Conservation (phyloP, 2,797 vertebrate species). For the Coracias cyanogaster region DNA sequence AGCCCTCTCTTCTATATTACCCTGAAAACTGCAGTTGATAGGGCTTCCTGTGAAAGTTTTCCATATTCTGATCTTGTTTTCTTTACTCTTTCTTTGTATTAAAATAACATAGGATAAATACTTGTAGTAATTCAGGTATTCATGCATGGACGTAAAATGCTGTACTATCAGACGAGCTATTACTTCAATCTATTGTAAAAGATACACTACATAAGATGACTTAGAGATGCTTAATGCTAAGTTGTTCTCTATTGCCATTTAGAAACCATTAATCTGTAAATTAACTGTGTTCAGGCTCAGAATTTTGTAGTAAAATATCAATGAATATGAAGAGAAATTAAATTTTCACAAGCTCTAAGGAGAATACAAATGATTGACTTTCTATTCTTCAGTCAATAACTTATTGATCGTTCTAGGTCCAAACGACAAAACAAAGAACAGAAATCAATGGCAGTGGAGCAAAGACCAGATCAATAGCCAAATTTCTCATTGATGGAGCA, state of each 20-base stretch:
- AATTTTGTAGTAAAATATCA: slow-evolving; percentile 16
- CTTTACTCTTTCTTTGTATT: background rate
- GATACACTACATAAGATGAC: background rate
- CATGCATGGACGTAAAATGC: background rate
- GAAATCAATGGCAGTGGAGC: slow-evolving; percentile 36
- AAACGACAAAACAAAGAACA: slow-evolving; percentile 55
- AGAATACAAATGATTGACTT: slow-evolving; percentile 66
- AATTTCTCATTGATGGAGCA: slow-evolving; percentile 68
- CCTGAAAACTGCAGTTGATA: background rate
- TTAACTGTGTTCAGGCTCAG: background rate
- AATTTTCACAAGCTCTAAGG: slow-evolving; percentile 3
- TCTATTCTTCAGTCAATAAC: slow-evolving; percentile 57
- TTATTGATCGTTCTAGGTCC: slow-evolving; percentile 50
- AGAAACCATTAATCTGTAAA: background rate
- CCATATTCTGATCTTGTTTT: background rate
- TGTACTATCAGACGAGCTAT: background rate
- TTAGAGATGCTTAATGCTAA: background rate
- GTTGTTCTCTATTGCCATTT: background rate
- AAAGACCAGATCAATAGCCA: slow-evolving; percentile 69
- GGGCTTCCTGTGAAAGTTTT: background rate
- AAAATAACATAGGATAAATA: background rate
- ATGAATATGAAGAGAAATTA: slow-evolving; percentile 40
- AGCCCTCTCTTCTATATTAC: background rate
- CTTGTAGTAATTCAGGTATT: background rate
- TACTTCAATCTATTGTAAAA: background rate